phyloP scores from a whole-genome alignment of 2,888 invertebrate genomes.

The Sesia apiformis region DNA sequence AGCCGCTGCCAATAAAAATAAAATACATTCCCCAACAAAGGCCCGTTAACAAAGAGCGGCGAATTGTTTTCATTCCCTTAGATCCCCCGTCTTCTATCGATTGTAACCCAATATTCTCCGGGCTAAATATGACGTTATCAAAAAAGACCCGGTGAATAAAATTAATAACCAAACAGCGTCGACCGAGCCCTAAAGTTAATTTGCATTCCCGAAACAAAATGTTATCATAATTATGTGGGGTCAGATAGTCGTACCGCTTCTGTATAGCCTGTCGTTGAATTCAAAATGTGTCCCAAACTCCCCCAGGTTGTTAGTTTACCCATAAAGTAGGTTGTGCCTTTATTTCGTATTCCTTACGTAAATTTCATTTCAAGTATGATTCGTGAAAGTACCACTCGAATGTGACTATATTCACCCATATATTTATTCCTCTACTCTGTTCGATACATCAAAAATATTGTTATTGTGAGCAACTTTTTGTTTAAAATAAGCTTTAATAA shows the following conservation, averaged over 20 bases:
- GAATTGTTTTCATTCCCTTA: too few species aligned
- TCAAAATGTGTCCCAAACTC: constrained; percentile 13
- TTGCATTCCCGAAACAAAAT: constrained; percentile 42
- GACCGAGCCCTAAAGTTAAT: constrained; percentile 23
- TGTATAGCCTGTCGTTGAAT: constrained; percentile 12
- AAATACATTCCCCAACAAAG: too few species aligned
- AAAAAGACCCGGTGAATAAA: constrained; percentile 13
- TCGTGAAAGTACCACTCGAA: constrained; percentile 1
- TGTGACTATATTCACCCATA: neutral
- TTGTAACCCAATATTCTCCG: constrained; percentile 14
- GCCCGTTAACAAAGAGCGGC: too few species aligned
- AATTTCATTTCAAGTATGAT: constrained; percentile 8
- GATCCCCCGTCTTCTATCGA: constrained; percentile 5
- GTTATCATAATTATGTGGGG: constrained; percentile 37
- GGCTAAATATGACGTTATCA: constrained; percentile 11
- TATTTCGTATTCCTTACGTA: constrained; percentile 8
- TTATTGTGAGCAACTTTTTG: too few species aligned
- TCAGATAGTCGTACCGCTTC: constrained; percentile 18
- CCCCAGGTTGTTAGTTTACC: constrained; percentile 10
- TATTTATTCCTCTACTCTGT: too few species aligned
- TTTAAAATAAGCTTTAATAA: too few species aligned
- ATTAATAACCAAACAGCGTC: constrained; percentile 28
- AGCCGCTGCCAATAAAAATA: too few species aligned
- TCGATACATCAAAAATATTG: too few species aligned
- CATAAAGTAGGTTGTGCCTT: constrained; percentile 10